A percentile compares a stretch with the other conserved stretches of the same genome.
These are phyloP conservation scores for Lasioglossum lativentre DNA, from an alignment of 2,888 invertebrate species.

Conservation along the genomic window DNA sequence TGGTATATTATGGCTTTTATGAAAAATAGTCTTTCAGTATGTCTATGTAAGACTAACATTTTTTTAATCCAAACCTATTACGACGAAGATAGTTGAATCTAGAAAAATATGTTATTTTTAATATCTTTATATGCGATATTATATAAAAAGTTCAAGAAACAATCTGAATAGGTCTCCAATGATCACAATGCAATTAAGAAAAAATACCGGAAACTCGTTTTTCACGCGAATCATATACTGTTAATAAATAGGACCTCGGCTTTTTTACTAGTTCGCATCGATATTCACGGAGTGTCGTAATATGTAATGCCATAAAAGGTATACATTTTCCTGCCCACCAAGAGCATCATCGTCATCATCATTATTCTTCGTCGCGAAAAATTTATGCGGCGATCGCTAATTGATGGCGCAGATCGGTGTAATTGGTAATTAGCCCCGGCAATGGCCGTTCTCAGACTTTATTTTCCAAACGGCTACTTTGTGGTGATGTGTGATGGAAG, in stretches of 20 bases:
- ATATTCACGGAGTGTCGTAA: neutral
- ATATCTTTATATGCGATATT: too few species aligned
- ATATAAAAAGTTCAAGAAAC: too few species aligned
- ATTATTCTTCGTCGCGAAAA: conserved; percentile 8
- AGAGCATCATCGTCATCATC: neutral
- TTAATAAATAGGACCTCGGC: neutral
- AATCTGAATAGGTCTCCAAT: too few species aligned
- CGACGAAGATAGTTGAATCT: too few species aligned
- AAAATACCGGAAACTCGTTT: too few species aligned
- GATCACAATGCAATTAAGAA: too few species aligned
- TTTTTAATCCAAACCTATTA: too few species aligned
- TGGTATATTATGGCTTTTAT: neutral
- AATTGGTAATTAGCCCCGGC: conserved; percentile 31
- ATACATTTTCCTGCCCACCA: neutral
- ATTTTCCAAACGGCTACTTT: conserved; percentile 5
- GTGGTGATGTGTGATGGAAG: neutral
- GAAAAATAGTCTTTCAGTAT: too few species aligned
- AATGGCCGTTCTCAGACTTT: conserved; percentile 7
- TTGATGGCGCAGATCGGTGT: conserved; percentile 26
- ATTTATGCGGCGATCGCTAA: conserved; percentile 18
- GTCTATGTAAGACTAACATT: too few species aligned
- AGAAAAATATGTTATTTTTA: too few species aligned
- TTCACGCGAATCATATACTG: neutral
- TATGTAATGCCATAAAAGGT: neutral
- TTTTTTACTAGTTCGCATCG: neutral